Evolutionary conservation across 2,797 vertebrate species (phyloP).

Genomic region (Nyctibius grandis): DNA sequence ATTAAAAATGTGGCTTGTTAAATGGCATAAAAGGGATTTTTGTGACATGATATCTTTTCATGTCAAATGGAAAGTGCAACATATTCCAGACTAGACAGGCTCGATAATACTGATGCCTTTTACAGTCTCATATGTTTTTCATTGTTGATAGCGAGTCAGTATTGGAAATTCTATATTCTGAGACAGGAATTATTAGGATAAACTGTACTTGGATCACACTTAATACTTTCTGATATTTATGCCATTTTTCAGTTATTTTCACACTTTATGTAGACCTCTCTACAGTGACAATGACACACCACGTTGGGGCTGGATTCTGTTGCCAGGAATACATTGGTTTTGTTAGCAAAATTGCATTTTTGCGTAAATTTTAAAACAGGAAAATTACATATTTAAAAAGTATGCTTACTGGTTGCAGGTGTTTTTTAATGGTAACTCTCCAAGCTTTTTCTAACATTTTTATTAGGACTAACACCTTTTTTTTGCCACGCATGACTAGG

Average conservation of each 20-base stretch:
- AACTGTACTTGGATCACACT: background rate
- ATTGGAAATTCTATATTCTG: background rate
- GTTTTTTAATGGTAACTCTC: background rate
- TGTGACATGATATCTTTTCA: background rate
- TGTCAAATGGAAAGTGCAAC: background rate
- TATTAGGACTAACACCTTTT: background rate
- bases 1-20: background rate
- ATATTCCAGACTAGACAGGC: background rate
- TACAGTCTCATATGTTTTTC: background rate
- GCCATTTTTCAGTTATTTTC: background rate
- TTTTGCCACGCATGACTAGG: accelerated
- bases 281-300: background rate
- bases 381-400: background rate
- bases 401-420: background rate
- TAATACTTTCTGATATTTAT: background rate
- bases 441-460: background rate
- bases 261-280: background rate
- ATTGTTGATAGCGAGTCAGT: background rate
- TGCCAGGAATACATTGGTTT: background rate
- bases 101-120: background rate
- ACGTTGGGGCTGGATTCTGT: background rate
- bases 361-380: background rate
- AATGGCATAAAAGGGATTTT: background rate
- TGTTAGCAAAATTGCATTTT: background rate
- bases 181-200: background rate